Conservation (phyloP, 2,797 vertebrate genomes). For the Enteromius viviparus region DNA sequence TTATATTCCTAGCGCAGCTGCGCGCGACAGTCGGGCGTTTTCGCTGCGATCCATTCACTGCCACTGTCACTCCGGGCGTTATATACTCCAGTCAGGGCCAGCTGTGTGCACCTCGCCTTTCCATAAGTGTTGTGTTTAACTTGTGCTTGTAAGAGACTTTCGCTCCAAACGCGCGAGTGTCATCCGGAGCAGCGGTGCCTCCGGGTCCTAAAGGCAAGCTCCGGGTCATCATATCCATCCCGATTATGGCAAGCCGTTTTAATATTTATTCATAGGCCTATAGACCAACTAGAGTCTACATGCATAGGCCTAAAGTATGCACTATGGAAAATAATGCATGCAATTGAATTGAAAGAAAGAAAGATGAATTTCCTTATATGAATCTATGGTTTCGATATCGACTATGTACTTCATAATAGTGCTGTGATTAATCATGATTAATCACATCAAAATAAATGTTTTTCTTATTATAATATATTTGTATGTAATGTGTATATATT, state of each 20-base stretch:
- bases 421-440: no score
- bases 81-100: conserved; percentile 3
- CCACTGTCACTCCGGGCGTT: conserved; percentile 1
- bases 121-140: conserved; percentile 54
- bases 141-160: conserved; percentile 54
- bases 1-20: conserved; percentile 1
- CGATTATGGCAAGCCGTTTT: conserved; percentile 29
- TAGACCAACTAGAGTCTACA: neutral
- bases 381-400: neutral
- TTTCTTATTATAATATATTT: no score
- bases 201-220: conserved; percentile 65
- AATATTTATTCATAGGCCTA: neutral
- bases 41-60: conserved; percentile 8
- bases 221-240: conserved; percentile 18
- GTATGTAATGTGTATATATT: no score
- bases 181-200: conserved; percentile 42
- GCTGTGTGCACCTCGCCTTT: conserved; percentile 27
- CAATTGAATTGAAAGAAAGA: neutral
- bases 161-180: conserved; percentile 32
- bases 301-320: neutral
- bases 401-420: neutral
- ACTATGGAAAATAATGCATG: neutral
- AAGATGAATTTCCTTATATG: no score
- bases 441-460: no score
- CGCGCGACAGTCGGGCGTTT: conserved; percentile 33